Evolutionary conservation across 2,113 vertebrate genomes (phyloP).

Genomic region (Paralichthys olivaceus): DNA sequence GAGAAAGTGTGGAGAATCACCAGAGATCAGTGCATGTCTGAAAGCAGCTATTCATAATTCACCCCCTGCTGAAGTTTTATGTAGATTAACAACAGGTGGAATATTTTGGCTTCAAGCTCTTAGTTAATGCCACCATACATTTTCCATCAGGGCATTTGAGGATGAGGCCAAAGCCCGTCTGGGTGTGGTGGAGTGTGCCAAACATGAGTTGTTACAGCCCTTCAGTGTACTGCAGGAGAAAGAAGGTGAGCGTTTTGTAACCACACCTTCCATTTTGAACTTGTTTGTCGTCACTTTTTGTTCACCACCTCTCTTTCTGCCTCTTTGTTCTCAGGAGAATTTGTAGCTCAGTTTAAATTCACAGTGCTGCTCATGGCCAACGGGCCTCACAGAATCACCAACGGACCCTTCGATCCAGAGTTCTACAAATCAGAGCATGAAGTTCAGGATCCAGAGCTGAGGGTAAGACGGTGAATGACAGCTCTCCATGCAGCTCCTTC

Average conservation of each 20-base stretch:
- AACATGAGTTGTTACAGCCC: slow-evolving; percentile 94
- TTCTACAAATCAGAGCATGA: slow-evolving; percentile 94
- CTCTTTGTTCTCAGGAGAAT: slow-evolving; percentile 84
- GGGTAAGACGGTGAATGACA: slow-evolving; percentile 78
- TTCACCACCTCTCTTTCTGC: not conserved
- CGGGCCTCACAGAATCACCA: slow-evolving; percentile 95
- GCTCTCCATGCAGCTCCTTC: not conserved
- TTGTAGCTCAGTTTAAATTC: slow-evolving; percentile 97
- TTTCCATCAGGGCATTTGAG: slow-evolving; percentile 88
- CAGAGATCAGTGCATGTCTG: no score
- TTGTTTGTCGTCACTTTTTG: not conserved
- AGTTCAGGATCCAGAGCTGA: slow-evolving; percentile 93
- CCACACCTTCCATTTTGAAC: no score
- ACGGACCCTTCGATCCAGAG: slow-evolving; percentile 89
- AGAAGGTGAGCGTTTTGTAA: slow-evolving; percentile 85
- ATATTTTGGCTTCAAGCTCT: not conserved
- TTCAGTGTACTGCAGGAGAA: slow-evolving; percentile 97
- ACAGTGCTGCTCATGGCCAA: slow-evolving; percentile 98
- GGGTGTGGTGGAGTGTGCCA: slow-evolving; percentile 96
- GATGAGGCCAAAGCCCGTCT: slow-evolving; percentile 96
- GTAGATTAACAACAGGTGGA: not conserved
- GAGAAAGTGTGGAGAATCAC: no score
- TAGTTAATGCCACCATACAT: not conserved
- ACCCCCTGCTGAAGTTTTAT: not conserved
- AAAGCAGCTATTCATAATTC: no score